These are phyloP conservation scores for Zeugodacus cucurbitae DNA, from an alignment of 1,140 invertebrate genomes.

Conservation along the genomic window DNA sequence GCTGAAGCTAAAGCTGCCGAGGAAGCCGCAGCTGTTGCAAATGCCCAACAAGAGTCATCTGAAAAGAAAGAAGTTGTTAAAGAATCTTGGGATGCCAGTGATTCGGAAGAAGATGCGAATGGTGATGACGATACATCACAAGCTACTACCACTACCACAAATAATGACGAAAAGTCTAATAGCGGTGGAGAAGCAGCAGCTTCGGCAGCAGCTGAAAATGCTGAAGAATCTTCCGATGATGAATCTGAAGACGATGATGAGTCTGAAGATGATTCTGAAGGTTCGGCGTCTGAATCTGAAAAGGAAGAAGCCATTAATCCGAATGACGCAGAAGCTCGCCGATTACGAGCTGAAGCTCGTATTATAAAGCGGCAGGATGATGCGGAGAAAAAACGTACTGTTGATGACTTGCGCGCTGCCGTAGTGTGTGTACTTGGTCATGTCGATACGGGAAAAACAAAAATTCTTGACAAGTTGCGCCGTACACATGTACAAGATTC, in stretches of 20 bases:
- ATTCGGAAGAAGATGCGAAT: slow-evolving; percentile 74
- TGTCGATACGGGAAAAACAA: slow-evolving; percentile 99
- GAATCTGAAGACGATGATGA: slow-evolving; percentile 57
- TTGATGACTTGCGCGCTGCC: slow-evolving; percentile 89
- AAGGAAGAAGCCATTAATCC: slow-evolving; percentile 68
- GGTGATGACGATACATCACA: slow-evolving; percentile 61
- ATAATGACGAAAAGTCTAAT: slow-evolving; percentile 58
- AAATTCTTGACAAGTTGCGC: slow-evolving; percentile 96
- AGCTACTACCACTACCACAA: slow-evolving; percentile 52
- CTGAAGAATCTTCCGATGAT: slow-evolving; percentile 57
- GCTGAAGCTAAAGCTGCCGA: slow-evolving; percentile 66
- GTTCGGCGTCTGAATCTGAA: slow-evolving; percentile 55
- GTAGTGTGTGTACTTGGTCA: slow-evolving; percentile 99
- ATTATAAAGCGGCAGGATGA: slow-evolving; percentile 82
- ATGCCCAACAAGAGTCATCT: slow-evolving; percentile 68
- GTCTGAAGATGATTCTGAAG: slow-evolving; percentile 66
- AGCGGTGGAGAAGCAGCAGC: slow-evolving; percentile 45
- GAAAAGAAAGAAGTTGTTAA: slow-evolving; percentile 74
- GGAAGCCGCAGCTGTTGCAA: slow-evolving; percentile 52
- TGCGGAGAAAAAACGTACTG: slow-evolving; percentile 82
- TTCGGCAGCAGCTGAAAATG: slow-evolving; percentile 58
- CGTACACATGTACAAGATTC: slow-evolving; percentile 97
- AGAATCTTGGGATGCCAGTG: slow-evolving; percentile 87
- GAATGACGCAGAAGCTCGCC: slow-evolving; percentile 72
- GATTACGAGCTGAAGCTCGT: slow-evolving; percentile 71